These are phyloP conservation scores for Boloria selene DNA, from an alignment of 2,888 invertebrate genomes.

Conservation along the genomic window DNA sequence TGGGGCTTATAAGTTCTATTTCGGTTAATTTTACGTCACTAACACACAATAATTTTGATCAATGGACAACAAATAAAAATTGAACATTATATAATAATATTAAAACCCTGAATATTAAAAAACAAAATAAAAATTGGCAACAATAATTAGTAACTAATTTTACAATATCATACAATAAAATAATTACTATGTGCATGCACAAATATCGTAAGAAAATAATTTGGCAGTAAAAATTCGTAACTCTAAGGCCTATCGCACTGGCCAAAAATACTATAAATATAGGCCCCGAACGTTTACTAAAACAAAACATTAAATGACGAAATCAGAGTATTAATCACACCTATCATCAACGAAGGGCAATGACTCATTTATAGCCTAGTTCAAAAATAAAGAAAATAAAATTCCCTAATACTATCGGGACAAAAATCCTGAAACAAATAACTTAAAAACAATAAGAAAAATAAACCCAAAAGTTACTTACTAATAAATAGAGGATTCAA, in stretches of 20 bases:
- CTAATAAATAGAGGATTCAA: constrained; percentile 80
- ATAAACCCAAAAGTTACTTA: constrained; percentile 81
- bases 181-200: constrained; percentile 82
- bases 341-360: constrained; percentile 71
- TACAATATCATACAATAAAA: constrained; percentile 79
- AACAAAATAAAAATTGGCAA: constrained; percentile 78
- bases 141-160: constrained; percentile 77
- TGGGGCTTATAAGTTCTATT: constrained; percentile 78
- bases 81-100: constrained; percentile 76
- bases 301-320: constrained; percentile 79
- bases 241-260: constrained; percentile 79
- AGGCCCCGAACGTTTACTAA: constrained; percentile 78
- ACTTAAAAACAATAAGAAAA: constrained; percentile 82
- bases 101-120: constrained; percentile 80
- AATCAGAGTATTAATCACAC: constrained; percentile 80
- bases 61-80: constrained; percentile 80
- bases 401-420: constrained; percentile 82
- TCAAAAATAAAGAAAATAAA: constrained; percentile 81
- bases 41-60: constrained; percentile 82
- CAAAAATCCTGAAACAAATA: constrained; percentile 82
- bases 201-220: constrained; percentile 82
- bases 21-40: constrained; percentile 79
- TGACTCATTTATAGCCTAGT: constrained; percentile 75
- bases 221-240: constrained; percentile 83
- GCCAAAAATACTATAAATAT: constrained; percentile 80